Percentiles rank a stretch among this genome's conserved stretches.
Evolutionary conservation across 2,113 vertebrate species (phyloP).

Genomic region (human (Homo sapiens)): DNA sequence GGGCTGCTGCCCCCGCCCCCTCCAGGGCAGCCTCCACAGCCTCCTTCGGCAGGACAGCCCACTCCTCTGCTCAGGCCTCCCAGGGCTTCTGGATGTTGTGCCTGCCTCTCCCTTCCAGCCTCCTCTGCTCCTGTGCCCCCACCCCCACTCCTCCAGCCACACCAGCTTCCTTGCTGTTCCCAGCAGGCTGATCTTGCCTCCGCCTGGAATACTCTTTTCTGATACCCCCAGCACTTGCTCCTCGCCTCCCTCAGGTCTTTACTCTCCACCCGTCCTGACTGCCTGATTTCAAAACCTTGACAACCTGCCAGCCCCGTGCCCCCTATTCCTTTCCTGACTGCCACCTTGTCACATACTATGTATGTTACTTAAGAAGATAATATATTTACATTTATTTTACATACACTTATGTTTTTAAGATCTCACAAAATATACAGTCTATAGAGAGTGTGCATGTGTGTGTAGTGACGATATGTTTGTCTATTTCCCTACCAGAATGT

Average conservation of each 20-base stretch:
- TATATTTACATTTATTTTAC: not conserved
- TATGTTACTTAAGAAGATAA: not conserved
- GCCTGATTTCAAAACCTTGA: not conserved
- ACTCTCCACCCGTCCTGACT: not conserved
- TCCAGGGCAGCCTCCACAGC: not conserved
- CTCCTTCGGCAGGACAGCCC: not conserved
- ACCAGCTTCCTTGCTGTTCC: not conserved
- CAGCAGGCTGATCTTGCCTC: not conserved
- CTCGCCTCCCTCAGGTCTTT: not conserved
- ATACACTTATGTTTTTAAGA: not conserved
- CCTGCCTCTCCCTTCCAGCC: not conserved
- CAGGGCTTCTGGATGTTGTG: not conserved
- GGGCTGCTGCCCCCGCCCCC: not conserved
- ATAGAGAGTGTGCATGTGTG: not conserved
- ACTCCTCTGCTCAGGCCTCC: not conserved
- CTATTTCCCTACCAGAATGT: not conserved
- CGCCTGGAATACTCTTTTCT: not conserved
- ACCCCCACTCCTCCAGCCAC: not conserved
- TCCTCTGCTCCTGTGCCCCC: not conserved
- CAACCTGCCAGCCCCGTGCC: not conserved
- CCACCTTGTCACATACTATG: not conserved
- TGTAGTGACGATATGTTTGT: not conserved
- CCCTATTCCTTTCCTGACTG: not conserved
- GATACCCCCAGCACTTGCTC: not conserved
- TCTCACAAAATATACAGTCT: not conserved